Evolutionary conservation across 2,888 invertebrate genomes (phyloP), one percentile per base, ranked within the genome.

Genomic region (Lordiphosa fenestrarum): DNA sequence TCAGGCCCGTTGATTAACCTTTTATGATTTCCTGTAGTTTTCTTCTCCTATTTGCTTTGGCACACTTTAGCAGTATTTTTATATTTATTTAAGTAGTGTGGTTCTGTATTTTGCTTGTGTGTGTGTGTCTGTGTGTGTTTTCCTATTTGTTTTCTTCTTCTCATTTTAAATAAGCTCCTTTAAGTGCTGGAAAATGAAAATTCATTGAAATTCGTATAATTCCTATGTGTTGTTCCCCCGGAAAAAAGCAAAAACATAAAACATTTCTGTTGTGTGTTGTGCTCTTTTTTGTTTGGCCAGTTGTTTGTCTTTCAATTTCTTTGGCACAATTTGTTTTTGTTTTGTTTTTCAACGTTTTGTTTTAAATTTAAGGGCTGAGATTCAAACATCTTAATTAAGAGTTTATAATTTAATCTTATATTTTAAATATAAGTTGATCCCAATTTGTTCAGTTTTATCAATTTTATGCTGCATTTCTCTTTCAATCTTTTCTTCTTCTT

Each of bases 351-450:
- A 25, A 25, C 25, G 25, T 25, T 49, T 56, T 41, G 55, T 54
- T 40, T 50, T 63, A 42, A 47, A 40, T 64, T 65, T 42, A 36
- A 58, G 36, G 44, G 38, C 44, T 44, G 33, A 44, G 33, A 44
- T 44, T 50, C 53, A 63, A 63, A 21, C 21, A 36, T 47, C 47
- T 47, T 47, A 42, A 46, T 49, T 57, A 40, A 15, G 19, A 21
- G 35, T 51, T 40, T 36, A 78, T 77, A 86, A 80, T 85, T 82
- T 86, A 77, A 82, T 77, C 84, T 87, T 87, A 87, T 87, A 88
- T 87, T 85, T 86, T 71, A 86, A 87, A 87, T 88, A 89, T 88
- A 89, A 89, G 88, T 88, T 88, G 89, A 88, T 89, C 89, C 88
- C 89, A 88, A 89, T 88, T 30, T 88, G 86, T 88, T 89, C 88